Base-by-base conservation (phyloP, 2,888 invertebrate species). In the Leptinotarsa tumamoca region DNA sequence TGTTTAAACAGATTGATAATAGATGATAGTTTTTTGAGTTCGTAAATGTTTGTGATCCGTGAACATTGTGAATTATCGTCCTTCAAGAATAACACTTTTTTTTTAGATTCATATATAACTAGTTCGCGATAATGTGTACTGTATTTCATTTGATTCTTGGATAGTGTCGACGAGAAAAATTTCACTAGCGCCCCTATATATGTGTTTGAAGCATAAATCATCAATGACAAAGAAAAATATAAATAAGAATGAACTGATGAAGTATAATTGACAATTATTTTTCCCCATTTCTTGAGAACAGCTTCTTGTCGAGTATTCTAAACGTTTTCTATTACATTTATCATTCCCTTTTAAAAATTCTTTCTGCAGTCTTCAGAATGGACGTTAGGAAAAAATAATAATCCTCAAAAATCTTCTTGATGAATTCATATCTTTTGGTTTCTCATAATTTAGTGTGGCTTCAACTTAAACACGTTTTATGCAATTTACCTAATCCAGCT, bases 121-220 rank as follows among this genome's bases (percentile, higher is more conserved):
- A 4, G 27, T 27, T 27, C 27, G 27, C 27, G 27, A 4, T 27
- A 27, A 27, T 27, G 3, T 27, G 27, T 27, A 27, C 27, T 33
- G 1, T 33, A 5, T 33, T 33, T 5, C 5, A 33, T 33, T 33
- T 33, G 5, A 33, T 33, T 5, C 1, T 33, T 33, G 27, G 5
- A 5, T 33, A 5, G 5, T 33, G 5, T 33, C 27, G 27, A 33
- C 27, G 5, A 33, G 27, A 33, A 33, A 5, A 33, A 33, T 33
- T 5, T 1, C 27, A 61, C 17, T 23, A 23, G 27, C 17, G 27
- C 61, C 13, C 10, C 61, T 10, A 61, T 14, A 1, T 13, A 23
- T 61, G 61, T 61, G 5, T 61, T 13, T 15, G 61, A 61, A 15
- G 61, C 61, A 61, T 61, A 27, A 15, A 27, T 23, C 61, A 61